Evolutionary conservation across 2,888 invertebrate genomes (phyloP).

Genomic region (Emesis furor): DNA sequence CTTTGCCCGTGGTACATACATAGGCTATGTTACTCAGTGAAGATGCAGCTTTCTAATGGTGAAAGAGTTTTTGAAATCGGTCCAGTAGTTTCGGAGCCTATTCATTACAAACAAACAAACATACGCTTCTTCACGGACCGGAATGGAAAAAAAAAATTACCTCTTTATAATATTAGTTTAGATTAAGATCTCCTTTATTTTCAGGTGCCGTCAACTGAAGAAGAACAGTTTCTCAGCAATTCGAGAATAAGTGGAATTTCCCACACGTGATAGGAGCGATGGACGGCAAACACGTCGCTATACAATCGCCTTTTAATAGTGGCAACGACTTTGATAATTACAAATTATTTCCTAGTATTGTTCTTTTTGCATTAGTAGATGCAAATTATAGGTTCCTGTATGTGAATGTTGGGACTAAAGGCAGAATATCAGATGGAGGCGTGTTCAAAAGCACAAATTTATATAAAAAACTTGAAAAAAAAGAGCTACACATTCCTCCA

Average conservation of each 20-base stretch:
- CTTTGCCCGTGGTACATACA: too few relatives aligned
- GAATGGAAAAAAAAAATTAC: too few relatives aligned
- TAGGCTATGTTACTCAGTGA: too few relatives aligned
- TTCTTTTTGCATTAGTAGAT: constrained; percentile 66
- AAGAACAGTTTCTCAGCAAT: constrained; percentile 38
- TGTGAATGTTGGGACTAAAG: constrained; percentile 65
- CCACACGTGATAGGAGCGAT: constrained; percentile 18
- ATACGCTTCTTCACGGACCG: too few relatives aligned
- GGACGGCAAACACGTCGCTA: constrained; percentile 37
- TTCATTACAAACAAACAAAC: too few relatives aligned
- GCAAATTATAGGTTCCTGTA: constrained; percentile 67
- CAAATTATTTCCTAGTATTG: constrained; percentile 61
- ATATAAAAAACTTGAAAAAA: constrained; percentile 59
- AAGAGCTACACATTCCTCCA: constrained; percentile 55
- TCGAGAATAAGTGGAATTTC: constrained; percentile 29
- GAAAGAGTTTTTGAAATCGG: too few relatives aligned
- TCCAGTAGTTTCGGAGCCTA: too few relatives aligned
- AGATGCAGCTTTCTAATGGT: too few relatives aligned
- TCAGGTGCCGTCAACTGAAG: constrained; percentile 56
- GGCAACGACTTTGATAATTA: constrained; percentile 67
- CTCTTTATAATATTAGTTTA: too few relatives aligned
- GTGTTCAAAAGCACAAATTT: constrained; percentile 68
- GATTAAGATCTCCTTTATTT: constrained; percentile 42
- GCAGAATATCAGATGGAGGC: constrained; percentile 67
- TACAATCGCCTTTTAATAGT: constrained; percentile 61